Percentiles rank a stretch among this genome's conserved stretches.
Conservation (phyloP, 2,113 vertebrate species). For the Rhinichthys klamathensis region DNA sequence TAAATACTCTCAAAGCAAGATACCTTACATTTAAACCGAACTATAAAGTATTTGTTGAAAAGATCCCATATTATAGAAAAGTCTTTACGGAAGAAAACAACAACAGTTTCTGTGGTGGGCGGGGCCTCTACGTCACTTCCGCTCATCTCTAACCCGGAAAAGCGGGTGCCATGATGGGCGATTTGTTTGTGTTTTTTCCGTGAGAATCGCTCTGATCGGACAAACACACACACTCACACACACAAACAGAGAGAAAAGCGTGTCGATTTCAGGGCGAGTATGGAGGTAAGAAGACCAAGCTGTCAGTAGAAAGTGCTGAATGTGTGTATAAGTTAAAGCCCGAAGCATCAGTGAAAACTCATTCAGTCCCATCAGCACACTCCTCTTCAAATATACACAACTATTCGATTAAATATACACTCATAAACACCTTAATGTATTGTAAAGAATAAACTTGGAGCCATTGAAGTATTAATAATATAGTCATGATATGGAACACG, state of each 20-base stretch:
- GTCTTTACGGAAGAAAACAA: no score
- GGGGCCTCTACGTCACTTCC: slow-evolving; percentile 63
- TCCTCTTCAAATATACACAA: background rate
- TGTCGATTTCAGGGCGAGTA: slow-evolving; percentile 64
- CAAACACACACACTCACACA: slow-evolving; percentile 62
- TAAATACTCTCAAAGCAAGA: no score
- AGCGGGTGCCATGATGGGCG: slow-evolving; percentile 64
- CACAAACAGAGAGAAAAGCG: slow-evolving; percentile 52
- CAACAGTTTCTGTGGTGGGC: no score
- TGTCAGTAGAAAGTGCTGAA: slow-evolving; percentile 16
- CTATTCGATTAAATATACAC: background rate
- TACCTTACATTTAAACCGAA: no score
- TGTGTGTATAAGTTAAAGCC: no score
- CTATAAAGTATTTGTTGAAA: no score
- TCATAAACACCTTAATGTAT: background rate
- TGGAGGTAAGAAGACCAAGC: slow-evolving; percentile 77
- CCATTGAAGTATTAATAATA: background rate
- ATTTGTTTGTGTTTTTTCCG: slow-evolving; percentile 56
- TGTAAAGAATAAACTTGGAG: background rate
- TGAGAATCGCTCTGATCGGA: slow-evolving; percentile 69
- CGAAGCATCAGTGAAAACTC: background rate
- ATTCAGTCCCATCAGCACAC: background rate
- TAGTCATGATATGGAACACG: background rate
- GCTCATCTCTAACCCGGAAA: slow-evolving; percentile 65
- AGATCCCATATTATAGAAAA: no score